Evolutionary conservation across 2,888 invertebrate genomes (phyloP).

Genomic region (Lepidocyrtinus sp.): DNA sequence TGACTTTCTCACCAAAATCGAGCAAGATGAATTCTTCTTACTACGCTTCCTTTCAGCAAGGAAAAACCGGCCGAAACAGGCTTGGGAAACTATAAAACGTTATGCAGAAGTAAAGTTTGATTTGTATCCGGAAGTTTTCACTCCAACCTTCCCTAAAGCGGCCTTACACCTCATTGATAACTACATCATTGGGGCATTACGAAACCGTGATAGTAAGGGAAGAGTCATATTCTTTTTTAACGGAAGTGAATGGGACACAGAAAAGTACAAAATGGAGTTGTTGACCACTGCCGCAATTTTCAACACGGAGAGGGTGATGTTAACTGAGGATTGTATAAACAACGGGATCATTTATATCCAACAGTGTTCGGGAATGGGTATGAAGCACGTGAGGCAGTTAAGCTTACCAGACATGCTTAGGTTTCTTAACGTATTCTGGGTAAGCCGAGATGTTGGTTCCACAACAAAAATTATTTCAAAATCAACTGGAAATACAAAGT

Average conservation of each 20-base stretch:
- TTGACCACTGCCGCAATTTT: neutral
- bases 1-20: conserved; percentile 5
- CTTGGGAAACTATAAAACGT: conserved; percentile 32
- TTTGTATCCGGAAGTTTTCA: conserved; percentile 26
- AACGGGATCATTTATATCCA: conserved; percentile 37
- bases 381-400: conserved; percentile 34
- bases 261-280: conserved; percentile 15
- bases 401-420: conserved; percentile 21
- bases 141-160: conserved; percentile 2
- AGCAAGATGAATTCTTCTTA: conserved; percentile 1
- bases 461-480: too few species aligned
- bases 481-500: too few species aligned
- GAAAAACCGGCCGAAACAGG: conserved; percentile 25
- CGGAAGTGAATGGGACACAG: conserved; percentile 41
- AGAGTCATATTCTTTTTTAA: conserved; percentile 25
- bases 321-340: conserved; percentile 18
- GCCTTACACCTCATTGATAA: conserved; percentile 3
- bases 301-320: neutral
- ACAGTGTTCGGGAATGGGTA: conserved; percentile 34
- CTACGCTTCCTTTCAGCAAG: conserved; percentile 23
- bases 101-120: conserved; percentile 29
- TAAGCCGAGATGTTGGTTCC: too few species aligned
- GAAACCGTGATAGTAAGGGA: conserved; percentile 32
- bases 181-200: conserved; percentile 6
- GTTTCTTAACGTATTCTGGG: conserved; percentile 35